Percentiles rank a stretch among this genome's conserved stretches.
phyloP scores from a whole-genome alignment of 2,888 invertebrate genomes.

The Trachelus tabidus region DNA sequence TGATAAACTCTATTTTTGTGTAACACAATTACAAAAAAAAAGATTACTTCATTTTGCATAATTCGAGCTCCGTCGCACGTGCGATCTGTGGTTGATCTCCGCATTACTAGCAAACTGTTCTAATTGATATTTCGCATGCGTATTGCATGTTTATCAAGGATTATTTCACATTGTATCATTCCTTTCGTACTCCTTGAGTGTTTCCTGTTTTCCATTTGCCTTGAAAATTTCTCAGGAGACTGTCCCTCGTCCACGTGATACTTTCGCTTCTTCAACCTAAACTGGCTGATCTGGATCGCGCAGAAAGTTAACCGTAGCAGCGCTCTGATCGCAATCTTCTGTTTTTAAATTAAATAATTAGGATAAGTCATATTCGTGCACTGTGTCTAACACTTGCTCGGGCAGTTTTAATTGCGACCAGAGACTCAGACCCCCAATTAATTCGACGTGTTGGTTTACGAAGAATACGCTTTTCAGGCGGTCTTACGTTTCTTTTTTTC shows the following conservation, averaged over 20 bases:
- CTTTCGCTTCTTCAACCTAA: neutral
- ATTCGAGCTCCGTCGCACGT: slow-evolving; percentile 38
- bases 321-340: neutral
- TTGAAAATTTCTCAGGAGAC: neutral
- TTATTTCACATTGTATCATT: too few relatives aligned
- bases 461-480: neutral
- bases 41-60: slow-evolving; percentile 16
- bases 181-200: neutral
- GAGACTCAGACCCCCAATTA: neutral
- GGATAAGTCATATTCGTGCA: neutral
- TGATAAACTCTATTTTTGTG: slow-evolving; percentile 3
- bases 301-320: neutral
- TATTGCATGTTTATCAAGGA: neutral
- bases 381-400: neutral
- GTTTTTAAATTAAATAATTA: neutral
- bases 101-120: neutral
- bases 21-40: slow-evolving; percentile 27
- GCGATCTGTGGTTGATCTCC: slow-evolving; percentile 29
- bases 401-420: neutral
- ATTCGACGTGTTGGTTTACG: neutral
- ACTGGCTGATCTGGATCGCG: too few relatives aligned
- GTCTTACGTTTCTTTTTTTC: neutral
- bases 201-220: neutral
- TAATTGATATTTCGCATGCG: neutral
- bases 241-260: neutral